A percentile compares a stretch with the other conserved stretches of the same genome.
These are phyloP conservation scores for Drosophila nebulosa DNA, from an alignment of 1,140 invertebrate species.

Conservation along the genomic window DNA sequence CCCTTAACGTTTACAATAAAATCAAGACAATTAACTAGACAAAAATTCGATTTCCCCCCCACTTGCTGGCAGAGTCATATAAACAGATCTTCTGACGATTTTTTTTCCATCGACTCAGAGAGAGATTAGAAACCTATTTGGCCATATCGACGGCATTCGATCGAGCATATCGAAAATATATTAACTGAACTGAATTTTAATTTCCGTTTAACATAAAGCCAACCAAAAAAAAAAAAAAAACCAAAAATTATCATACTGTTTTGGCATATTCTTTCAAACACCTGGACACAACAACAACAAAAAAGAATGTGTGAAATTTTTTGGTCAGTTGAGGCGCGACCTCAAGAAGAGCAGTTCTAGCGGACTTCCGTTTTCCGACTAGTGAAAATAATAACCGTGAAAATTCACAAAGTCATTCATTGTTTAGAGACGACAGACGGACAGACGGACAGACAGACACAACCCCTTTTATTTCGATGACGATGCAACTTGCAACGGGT, in stretches of 20 bases:
- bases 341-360: constrained; percentile 49
- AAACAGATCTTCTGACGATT: too few species aligned
- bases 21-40: too few species aligned
- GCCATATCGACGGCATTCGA: constrained; percentile 21
- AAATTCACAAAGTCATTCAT: constrained; percentile 18
- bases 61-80: too few species aligned
- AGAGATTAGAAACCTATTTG: not conserved
- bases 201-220: constrained; percentile 42
- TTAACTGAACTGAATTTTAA: constrained; percentile 33
- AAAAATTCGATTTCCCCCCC: too few species aligned
- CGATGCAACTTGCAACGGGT: constrained; percentile 9
- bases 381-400: constrained; percentile 65
- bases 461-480: constrained; percentile 18
- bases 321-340: constrained; percentile 36
- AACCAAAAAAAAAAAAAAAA: too few species aligned
- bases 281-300: too few species aligned
- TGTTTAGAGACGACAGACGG: too few species aligned
- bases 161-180: constrained; percentile 27
- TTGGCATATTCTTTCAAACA: constrained; percentile 40
- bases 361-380: constrained; percentile 57
- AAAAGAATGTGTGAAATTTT: constrained; percentile 68
- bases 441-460: too few species aligned
- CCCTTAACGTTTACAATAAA: too few species aligned
- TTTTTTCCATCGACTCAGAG: too few species aligned
- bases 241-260: constrained; percentile 36